Percentiles rank a stretch among this genome's conserved stretches.
Evolutionary conservation across 1,140 invertebrate species (phyloP).

Genomic region (Heliconius hewitsoni): DNA sequence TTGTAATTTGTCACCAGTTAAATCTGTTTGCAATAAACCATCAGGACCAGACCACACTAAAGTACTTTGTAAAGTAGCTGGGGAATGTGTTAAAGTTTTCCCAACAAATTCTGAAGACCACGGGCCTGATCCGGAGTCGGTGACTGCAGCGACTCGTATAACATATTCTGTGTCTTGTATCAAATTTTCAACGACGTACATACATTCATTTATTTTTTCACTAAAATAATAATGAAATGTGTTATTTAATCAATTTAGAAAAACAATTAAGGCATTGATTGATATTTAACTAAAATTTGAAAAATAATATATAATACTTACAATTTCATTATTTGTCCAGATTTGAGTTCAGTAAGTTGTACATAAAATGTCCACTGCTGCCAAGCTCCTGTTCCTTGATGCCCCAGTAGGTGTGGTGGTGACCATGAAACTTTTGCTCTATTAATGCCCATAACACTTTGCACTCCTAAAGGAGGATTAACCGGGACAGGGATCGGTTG

Average conservation of each 20-base stretch:
- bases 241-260: neutral
- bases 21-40: conserved; percentile 87
- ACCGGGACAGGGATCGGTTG: conserved; percentile 90
- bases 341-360: conserved; percentile 83
- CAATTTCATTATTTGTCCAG: conserved; percentile 60
- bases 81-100: conserved; percentile 82
- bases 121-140: conserved; percentile 87
- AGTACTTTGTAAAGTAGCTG: conserved; percentile 79
- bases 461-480: conserved; percentile 88
- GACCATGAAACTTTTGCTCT: conserved; percentile 91
- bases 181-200: conserved; percentile 85
- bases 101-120: conserved; percentile 90
- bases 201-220: conserved; percentile 83
- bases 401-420: conserved; percentile 87
- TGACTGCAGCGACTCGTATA: conserved; percentile 90
- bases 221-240: neutral
- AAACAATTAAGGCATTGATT: neutral
- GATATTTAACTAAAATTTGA: neutral
- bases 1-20: conserved; percentile 86
- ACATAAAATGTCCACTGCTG: conserved; percentile 93
- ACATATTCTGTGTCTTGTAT: conserved; percentile 88
- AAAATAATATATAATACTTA: conserved; percentile 39
- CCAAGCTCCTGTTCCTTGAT: conserved; percentile 91
- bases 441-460: conserved; percentile 88
- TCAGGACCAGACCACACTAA: conserved; percentile 88